Percentiles rank a stretch among this genome's conserved stretches.
Conservation (phyloP, 2,888 invertebrate genomes). For the Sphaerophoria taeniata region DNA sequence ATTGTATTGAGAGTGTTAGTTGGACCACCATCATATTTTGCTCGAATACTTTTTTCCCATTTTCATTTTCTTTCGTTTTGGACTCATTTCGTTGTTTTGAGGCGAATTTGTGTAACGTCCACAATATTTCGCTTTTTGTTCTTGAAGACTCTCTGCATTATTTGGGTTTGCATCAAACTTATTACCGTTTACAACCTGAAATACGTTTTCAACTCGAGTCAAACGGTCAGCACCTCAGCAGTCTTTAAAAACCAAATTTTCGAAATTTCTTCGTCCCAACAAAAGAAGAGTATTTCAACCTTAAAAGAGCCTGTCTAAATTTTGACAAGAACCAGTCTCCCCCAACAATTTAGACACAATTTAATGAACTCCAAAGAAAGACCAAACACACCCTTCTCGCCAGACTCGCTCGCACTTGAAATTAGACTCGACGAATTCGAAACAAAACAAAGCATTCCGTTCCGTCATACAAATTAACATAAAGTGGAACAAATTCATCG, state of each 20-base stretch:
- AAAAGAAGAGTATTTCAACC: too few species aligned
- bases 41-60: constrained; percentile 2
- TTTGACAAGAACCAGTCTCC: background rate
- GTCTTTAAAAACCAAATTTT: too few species aligned
- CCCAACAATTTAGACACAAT: background rate
- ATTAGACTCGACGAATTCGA: constrained; percentile 39
- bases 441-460: constrained; percentile 46
- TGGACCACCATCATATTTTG: constrained; percentile 73
- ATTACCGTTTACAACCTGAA: too few species aligned
- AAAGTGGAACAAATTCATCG: constrained; percentile 74
- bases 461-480: constrained; percentile 62
- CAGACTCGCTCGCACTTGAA: constrained; percentile 40
- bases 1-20: constrained; percentile 60
- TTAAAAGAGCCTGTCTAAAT: too few species aligned
- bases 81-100: background rate
- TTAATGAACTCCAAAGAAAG: constrained; percentile 21
- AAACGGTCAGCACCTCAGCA: too few species aligned
- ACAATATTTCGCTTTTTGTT: constrained; percentile 37
- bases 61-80: background rate
- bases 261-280: too few species aligned
- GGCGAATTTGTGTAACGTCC: background rate
- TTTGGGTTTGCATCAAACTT: constrained; percentile 24
- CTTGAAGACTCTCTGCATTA: background rate
- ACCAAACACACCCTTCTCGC: constrained; percentile 5
- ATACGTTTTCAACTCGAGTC: too few species aligned